phyloP scores from a whole-genome alignment of 2,888 invertebrate species.

The Nephrocerus scutellatus region DNA sequence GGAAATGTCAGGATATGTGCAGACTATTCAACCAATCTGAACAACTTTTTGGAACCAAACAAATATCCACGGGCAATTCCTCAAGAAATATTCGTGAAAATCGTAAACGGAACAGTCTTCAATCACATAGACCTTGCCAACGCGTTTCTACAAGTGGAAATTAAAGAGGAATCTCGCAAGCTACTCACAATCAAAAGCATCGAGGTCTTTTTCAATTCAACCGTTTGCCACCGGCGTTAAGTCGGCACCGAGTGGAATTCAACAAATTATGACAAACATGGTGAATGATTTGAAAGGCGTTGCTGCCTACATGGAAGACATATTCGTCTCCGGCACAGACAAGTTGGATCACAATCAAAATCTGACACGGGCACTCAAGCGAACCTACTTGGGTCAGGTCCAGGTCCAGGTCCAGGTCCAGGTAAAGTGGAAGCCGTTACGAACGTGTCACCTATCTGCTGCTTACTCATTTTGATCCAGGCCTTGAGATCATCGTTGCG shows the following conservation, averaged over 20 bases:
- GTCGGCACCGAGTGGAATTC: not conserved
- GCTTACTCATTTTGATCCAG: constrained; percentile 14
- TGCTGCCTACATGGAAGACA: no score
- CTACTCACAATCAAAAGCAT: constrained; percentile 12
- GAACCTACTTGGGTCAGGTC: no score
- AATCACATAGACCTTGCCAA: constrained; percentile 8
- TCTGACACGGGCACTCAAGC: no score
- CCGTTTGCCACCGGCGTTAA: not conserved
- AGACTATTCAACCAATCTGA: constrained; percentile 6
- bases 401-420: no score
- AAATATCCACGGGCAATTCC: constrained; percentile 7
- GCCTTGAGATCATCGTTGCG: constrained; percentile 12
- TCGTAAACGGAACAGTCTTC: constrained; percentile 2
- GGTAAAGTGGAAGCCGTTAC: no score
- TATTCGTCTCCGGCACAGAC: no score
- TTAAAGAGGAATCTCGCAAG: constrained; percentile 1
- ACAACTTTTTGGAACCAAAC: constrained; percentile 4
- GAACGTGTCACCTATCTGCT: no score
- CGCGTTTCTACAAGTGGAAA: constrained; percentile 11
- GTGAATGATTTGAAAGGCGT: no score
- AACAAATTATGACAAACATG: not conserved
- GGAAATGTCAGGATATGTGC: no score
- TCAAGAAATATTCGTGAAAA: constrained; percentile 7
- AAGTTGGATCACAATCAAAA: no score
- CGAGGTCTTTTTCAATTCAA: no score